phyloP scores from a whole-genome alignment of 1,140 invertebrate species.

The Bicyclus anynana region DNA sequence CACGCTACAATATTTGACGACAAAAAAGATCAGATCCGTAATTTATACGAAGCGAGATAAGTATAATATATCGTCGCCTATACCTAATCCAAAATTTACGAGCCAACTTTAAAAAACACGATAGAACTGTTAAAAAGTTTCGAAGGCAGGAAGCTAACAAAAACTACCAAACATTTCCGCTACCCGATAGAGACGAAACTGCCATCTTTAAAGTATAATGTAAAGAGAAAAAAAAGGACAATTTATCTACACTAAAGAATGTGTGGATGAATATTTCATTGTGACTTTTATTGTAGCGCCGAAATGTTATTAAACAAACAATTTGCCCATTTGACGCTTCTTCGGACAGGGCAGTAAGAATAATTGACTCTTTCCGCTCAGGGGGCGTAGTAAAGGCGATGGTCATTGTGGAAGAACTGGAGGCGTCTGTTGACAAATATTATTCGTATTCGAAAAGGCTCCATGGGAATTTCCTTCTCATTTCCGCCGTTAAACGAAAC shows the following conservation, averaged over 20 bases:
- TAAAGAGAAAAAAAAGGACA: constrained; percentile 13
- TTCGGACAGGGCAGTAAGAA: constrained; percentile 56
- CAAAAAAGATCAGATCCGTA: neutral
- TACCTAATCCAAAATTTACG: constrained; percentile 46
- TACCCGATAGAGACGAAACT: constrained; percentile 37
- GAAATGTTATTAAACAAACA: constrained; percentile 77
- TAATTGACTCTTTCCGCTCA: constrained; percentile 77
- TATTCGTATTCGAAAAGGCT: constrained; percentile 64
- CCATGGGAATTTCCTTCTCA: constrained; percentile 66
- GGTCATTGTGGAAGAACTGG: constrained; percentile 52
- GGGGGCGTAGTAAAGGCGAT: constrained; percentile 53
- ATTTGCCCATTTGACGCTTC: constrained; percentile 69
- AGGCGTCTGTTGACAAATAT: constrained; percentile 61
- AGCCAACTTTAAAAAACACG: constrained; percentile 36
- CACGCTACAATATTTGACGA: neutral
- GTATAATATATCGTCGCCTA: constrained; percentile 25
- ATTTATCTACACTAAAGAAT: constrained; percentile 36
- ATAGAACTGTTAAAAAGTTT: constrained; percentile 59
- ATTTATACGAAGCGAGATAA: constrained; percentile 14
- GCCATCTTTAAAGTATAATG: neutral
- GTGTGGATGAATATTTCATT: constrained; percentile 57
- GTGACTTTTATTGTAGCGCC: constrained; percentile 56
- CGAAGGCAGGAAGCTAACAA: constrained; percentile 55
- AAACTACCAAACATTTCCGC: constrained; percentile 55
- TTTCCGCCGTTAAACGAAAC: constrained; percentile 68